phyloP scores from a whole-genome alignment of 2,888 invertebrate genomes.

The Calameuta pallipes region DNA sequence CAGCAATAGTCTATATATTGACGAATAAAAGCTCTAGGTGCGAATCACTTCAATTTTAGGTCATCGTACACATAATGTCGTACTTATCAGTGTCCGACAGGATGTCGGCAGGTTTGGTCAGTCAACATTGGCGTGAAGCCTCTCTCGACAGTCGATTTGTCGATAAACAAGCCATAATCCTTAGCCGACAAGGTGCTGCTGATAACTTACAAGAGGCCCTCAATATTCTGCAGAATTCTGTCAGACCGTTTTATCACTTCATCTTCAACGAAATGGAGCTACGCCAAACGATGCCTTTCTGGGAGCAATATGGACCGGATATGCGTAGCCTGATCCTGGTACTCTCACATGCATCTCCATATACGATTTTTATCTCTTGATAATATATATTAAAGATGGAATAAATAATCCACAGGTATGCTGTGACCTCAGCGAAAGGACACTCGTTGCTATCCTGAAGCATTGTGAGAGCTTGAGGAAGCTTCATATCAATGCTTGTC shows the following conservation, averaged over 20 bases:
- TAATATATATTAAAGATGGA: constrained; percentile 1
- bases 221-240: constrained; percentile 65
- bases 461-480: constrained; percentile 70
- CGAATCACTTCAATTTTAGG: constrained; percentile 61
- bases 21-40: not conserved
- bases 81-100: constrained; percentile 75
- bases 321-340: constrained; percentile 71
- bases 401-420: constrained; percentile 48
- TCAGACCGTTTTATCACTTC: constrained; percentile 68
- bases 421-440: constrained; percentile 75
- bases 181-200: constrained; percentile 66
- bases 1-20: no score
- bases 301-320: constrained; percentile 71
- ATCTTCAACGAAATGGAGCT: constrained; percentile 71
- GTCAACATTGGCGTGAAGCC: constrained; percentile 76
- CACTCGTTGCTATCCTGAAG: constrained; percentile 72
- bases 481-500: constrained; percentile 74
- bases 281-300: constrained; percentile 68
- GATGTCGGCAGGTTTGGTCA: constrained; percentile 75
- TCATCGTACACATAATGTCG: constrained; percentile 74
- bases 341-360: constrained; percentile 1
- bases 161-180: constrained; percentile 69
- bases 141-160: constrained; percentile 72
- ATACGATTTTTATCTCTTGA: constrained; percentile 3
- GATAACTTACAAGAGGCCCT: constrained; percentile 64